Base-by-base conservation (phyloP, 2,113 vertebrate genomes). In the Grammomys dolichurus region DNA sequence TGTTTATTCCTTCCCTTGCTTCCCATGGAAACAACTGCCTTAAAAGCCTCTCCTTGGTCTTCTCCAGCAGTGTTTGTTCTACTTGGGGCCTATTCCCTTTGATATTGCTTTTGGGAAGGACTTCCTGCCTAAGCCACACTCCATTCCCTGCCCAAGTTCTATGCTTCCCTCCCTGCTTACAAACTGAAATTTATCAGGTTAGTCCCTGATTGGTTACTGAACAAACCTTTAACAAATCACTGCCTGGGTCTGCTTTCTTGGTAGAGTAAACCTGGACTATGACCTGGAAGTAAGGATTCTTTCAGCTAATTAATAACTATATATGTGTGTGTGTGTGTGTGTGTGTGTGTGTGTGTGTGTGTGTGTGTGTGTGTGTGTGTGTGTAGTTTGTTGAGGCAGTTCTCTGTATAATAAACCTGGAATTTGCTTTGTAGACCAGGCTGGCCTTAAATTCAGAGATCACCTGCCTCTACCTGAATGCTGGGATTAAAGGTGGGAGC, bases 101-200 rank as follows among this genome's bases (percentile, higher is more conserved):
- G 31, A 87, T 40, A 36, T 33, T n/a, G n/a, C 75, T 77, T 65
- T 36, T 92, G 84, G 58, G 88, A 93, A 95, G 48, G 20, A 80
- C 26, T 72, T 86, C 26, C 33, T 84, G 48, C 36, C 12, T 60
- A 56, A 91, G 77, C 2, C 63, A 80, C 51, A 60, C 5, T 46
- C 51, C 40, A 46, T 58, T n/a, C 43, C 48, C 43, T 51, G 51
- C 5, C 93, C 73, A 56, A 11, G 12, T 77, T 80, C 17, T 0
- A 3, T 14, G 48, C 20, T 11, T 43, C 88, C 43, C 11, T 63
- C 36, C 28, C 33, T 40, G 20, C 60, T 46, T 93, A 40, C 81
- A 75, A n/a, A 84, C 12, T 46, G 75, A 91, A 43, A 76, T 7
- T 76, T 33, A 65, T 40, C 67, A 24, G 82, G 67, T 72, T 40